Evolutionary conservation across 2,113 vertebrate genomes (phyloP), one percentile per base, ranked within the genome.

Genomic region (Planiliza haematocheilus): DNA sequence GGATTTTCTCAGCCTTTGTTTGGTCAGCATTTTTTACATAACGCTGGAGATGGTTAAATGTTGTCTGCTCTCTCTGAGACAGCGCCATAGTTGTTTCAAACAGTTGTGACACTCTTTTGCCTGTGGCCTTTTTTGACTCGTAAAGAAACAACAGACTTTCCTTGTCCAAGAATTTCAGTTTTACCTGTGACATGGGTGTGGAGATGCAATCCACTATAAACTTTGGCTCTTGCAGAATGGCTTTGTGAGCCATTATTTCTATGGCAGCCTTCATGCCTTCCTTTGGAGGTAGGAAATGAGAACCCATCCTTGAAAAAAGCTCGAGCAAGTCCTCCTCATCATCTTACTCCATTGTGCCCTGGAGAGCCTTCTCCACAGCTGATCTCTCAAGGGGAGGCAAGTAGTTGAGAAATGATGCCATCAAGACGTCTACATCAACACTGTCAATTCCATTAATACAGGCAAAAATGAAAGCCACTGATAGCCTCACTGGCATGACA

Each of bases 261-360:
- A n/a, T n/a, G n/a, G n/a, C n/a, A n/a, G n/a, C 1, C 21, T 68
- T 2, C 13, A 43, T 67, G 66, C 64, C 56, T 16, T 77, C 16
- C 38, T 85, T 66, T 46, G 42, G 41, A 65, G 68, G 72, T 6
- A 85, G 52, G 51, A 8, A 55, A 20, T 81, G 79, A 2, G 65
- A 78, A 6, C 77, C 79, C 77, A 86, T 81, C 42, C 65, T 60
- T 57, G 74, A 36, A 41, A 78, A 85, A 48, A 85, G 58, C n/a
- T n/a, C 46, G 7, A 74, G 63, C 45, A 80, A 53, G 53, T 86
- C 38, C 24, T 77, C 70, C 37, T 86, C 46, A 68, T 71, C 49
- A 65, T 11, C 24, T 70, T 83, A 65, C 13, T 84, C 68, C 36
- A 79, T 59, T 24, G 6, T 73, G 56, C 63, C 75, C 24, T 61